Conservation (phyloP, 2,797 vertebrate genomes). For the Acipenser ruthenus region DNA sequence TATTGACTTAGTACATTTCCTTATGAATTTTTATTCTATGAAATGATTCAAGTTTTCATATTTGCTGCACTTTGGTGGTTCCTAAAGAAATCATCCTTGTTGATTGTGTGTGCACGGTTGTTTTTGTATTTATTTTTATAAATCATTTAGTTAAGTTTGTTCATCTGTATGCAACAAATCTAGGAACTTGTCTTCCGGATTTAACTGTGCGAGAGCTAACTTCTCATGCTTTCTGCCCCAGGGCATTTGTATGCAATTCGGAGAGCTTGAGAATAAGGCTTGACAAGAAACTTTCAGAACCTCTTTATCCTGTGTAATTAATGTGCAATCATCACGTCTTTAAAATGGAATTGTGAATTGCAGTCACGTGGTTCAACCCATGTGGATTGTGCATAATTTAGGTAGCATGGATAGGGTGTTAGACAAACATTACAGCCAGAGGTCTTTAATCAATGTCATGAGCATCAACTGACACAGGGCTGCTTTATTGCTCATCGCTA, state of each 20-base stretch:
- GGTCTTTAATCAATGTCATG: too few relatives aligned
- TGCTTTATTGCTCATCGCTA: background rate
- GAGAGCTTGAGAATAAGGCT: too few relatives aligned
- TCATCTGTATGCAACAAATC: background rate
- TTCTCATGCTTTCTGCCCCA: background rate
- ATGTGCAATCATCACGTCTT: too few relatives aligned
- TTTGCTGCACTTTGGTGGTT: constrained; percentile 77
- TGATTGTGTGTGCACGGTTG: constrained; percentile 58
- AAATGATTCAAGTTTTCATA: constrained; percentile 95
- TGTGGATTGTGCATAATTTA: too few relatives aligned
- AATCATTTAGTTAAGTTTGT: constrained; percentile 33
- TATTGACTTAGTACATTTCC: constrained; percentile 98
- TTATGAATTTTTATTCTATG: constrained; percentile 91
- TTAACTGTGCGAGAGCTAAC: background rate
- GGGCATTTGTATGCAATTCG: too few relatives aligned
- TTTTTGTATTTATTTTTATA: constrained; percentile 38
- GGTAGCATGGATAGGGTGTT: too few relatives aligned
- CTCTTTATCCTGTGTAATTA: too few relatives aligned
- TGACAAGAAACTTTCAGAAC: too few relatives aligned
- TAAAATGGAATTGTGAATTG: too few relatives aligned
- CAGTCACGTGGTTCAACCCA: too few relatives aligned
- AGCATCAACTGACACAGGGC: too few relatives aligned
- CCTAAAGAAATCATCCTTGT: constrained; percentile 53
- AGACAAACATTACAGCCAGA: too few relatives aligned
- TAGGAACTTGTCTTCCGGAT: background rate